A percentile compares a stretch with the other conserved stretches of the same genome.
Conservation (phyloP, 2,888 invertebrate genomes). For the Drosophila yooni region DNA sequence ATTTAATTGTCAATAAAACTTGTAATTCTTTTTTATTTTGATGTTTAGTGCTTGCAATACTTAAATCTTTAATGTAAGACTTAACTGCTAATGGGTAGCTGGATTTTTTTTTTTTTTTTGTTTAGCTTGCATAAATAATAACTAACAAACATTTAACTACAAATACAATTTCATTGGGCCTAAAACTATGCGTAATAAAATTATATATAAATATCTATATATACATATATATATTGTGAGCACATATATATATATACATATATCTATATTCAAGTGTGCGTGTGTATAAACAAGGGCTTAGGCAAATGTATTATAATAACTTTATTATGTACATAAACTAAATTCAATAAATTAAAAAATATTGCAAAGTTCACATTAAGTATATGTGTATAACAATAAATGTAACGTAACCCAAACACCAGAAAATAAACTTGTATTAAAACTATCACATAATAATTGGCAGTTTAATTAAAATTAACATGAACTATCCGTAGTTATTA, state of each 20-base stretch:
- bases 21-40: constrained; percentile 65
- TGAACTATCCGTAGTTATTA: constrained; percentile 39
- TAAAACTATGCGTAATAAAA: constrained; percentile 33
- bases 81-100: constrained; percentile 55
- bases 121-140: constrained; percentile 74
- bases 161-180: constrained; percentile 49
- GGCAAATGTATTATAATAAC: constrained; percentile 15
- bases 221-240: constrained; percentile 12
- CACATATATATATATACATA: constrained; percentile 7
- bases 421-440: constrained; percentile 65
- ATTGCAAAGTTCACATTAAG: constrained; percentile 70
- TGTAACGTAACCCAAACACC: constrained; percentile 73
- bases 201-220: constrained; percentile 11
- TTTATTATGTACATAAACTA: constrained; percentile 69
- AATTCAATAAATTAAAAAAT: constrained; percentile 79
- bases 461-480: constrained; percentile 74
- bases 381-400: constrained; percentile 60
- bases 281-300: constrained; percentile 62
- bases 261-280: constrained; percentile 12
- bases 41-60: constrained; percentile 75
- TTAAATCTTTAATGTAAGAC: constrained; percentile 64
- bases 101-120: constrained; percentile 22
- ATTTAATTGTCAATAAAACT: constrained; percentile 77
- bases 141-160: constrained; percentile 81
- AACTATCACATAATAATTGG: constrained; percentile 82